phyloP scores from a whole-genome alignment of 2,888 invertebrate genomes.

The Neoscelio sp. region DNA sequence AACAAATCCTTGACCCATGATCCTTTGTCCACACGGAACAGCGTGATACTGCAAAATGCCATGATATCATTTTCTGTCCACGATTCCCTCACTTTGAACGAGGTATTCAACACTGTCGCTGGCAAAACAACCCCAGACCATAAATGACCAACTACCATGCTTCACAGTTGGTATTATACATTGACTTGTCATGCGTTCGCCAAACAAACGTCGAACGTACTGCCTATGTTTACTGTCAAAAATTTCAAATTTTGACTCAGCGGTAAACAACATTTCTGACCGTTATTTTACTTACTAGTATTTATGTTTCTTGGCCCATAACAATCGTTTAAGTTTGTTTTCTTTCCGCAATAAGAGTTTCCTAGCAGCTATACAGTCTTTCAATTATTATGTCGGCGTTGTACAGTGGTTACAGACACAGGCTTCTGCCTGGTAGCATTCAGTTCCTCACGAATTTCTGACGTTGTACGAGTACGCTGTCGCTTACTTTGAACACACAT shows the following conservation, averaged over 20 bases:
- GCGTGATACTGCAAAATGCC: constrained; percentile 55
- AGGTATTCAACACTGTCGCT: constrained; percentile 54
- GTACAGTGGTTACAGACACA: constrained; percentile 36
- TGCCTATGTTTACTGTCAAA: constrained; percentile 38
- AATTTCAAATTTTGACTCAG: constrained; percentile 65
- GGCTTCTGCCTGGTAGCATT: constrained; percentile 21
- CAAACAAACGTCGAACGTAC: constrained; percentile 43
- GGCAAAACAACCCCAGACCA: constrained; percentile 67
- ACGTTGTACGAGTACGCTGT: constrained; percentile 28
- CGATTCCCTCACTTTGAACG: constrained; percentile 66
- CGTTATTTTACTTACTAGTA: constrained; percentile 49
- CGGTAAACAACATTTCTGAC: constrained; percentile 62
- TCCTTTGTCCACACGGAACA: constrained; percentile 51
- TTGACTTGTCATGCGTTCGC: constrained; percentile 35
- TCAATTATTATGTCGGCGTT: constrained; percentile 38
- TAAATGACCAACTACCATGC: constrained; percentile 66
- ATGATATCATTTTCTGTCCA: constrained; percentile 64
- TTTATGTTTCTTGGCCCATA: constrained; percentile 65
- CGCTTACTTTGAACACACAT: constrained; percentile 41
- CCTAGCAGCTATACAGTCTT: constrained; percentile 30
- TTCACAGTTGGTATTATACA: constrained; percentile 66
- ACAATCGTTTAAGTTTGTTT: constrained; percentile 50
- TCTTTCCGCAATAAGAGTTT: constrained; percentile 36
- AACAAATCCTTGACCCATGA: constrained; percentile 62
- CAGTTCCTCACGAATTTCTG: constrained; percentile 39